Conservation (phyloP, 1,140 invertebrate genomes). For the Bombus waltoni region DNA sequence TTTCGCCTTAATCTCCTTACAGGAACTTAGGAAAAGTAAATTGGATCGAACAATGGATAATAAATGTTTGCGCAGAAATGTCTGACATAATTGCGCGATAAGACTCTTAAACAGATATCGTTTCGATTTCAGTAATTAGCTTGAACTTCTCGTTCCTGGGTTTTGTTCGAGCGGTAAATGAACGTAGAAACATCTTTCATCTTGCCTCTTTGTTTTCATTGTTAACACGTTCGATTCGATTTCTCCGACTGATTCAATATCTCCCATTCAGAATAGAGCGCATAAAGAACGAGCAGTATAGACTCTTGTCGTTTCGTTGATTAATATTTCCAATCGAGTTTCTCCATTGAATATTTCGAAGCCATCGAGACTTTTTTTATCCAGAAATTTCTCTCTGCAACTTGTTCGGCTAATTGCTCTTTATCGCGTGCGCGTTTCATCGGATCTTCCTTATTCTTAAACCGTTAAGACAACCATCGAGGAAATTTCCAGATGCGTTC, state of each 20-base stretch:
- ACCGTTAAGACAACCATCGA: background rate
- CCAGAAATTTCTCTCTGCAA: background rate
- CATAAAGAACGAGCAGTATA: background rate
- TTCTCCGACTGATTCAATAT: background rate
- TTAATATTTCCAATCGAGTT: constrained; percentile 1
- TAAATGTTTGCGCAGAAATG: background rate
- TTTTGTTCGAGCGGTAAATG: background rate
- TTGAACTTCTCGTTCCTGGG: background rate
- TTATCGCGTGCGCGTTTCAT: background rate
- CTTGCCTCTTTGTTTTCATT: background rate
- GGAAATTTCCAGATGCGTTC: background rate
- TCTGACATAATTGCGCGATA: background rate
- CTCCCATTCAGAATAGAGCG: background rate
- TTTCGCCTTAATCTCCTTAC: background rate
- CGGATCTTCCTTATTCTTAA: background rate
- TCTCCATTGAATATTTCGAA: background rate
- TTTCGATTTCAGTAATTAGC: background rate
- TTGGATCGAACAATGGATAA: background rate
- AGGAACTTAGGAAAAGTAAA: background rate
- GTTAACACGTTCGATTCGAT: background rate
- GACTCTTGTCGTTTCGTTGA: background rate
- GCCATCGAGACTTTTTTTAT: background rate
- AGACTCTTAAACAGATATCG: background rate
- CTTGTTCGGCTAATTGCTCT: background rate
- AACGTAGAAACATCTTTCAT: background rate